A percentile compares a stretch with the other conserved stretches of the same genome.
Conservation (phyloP, 2,797 vertebrate genomes). For the Phataginus tricuspis region DNA sequence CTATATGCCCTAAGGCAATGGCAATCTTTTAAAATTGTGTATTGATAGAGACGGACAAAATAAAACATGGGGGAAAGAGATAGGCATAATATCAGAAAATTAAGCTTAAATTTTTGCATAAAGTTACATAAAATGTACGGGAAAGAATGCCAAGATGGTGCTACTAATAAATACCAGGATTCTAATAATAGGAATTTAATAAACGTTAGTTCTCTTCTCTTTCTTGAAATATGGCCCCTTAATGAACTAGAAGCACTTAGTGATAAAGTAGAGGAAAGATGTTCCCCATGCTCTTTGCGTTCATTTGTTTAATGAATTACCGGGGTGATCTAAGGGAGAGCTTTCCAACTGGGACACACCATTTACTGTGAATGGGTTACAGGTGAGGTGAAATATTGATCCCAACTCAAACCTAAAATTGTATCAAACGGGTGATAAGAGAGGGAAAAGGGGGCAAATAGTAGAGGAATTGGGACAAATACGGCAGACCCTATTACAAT, state of each 20-base stretch:
- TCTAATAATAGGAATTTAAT: constrained; percentile 27
- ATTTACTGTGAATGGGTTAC: neutral
- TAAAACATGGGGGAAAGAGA: neutral
- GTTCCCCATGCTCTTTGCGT: neutral
- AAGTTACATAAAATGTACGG: neutral
- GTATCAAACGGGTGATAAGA: neutral
- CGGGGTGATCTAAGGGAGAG: neutral
- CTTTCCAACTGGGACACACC: neutral
- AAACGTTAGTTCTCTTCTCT: constrained; percentile 25
- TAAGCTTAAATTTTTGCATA: neutral
- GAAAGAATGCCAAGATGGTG: neutral
- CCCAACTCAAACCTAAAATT: neutral
- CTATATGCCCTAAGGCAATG: neutral
- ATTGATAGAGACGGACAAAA: neutral
- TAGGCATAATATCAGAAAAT: neutral
- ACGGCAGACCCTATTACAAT: neutral
- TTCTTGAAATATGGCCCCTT: constrained; percentile 53
- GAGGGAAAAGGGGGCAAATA: neutral
- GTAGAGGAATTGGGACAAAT: neutral
- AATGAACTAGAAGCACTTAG: constrained; percentile 61
- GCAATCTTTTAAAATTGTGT: neutral
- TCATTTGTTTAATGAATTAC: constrained; percentile 34
- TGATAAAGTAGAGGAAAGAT: constrained; percentile 3
- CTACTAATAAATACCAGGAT: neutral
- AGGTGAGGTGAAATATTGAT: constrained; percentile 2